Evolutionary conservation across 1,140 invertebrate genomes (phyloP), one percentile per base, ranked within the genome.

Genomic region (Drosophila ficusphila): DNA sequence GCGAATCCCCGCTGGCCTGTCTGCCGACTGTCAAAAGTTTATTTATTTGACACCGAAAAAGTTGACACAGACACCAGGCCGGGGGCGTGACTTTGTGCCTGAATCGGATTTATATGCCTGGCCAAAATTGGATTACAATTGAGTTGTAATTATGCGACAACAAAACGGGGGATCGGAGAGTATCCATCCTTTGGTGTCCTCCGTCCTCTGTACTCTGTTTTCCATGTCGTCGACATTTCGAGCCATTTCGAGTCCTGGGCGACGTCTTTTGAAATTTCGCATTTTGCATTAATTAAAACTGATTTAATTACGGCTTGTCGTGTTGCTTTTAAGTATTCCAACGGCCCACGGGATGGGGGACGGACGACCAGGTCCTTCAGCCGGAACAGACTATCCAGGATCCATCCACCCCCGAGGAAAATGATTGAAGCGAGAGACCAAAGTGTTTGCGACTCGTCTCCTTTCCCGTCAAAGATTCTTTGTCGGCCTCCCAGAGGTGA

Each of bases 251-350:
- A 21, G 65, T 49, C 25, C 46, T 53, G 33, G 33, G 48, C 33
- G 46, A 72, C 56, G 77, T 86, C 81, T 86, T 86, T 88, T 81
- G 82, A 88, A 86, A 86, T 58, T 85, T 60, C 73, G 60, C 76
- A 82, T 86, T 86, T 86, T 86, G 82, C 82, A 86, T 86, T 86
- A 86, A 86, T 86, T 86, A 86, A 86, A 86, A 86, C 72, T 88
- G 82, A 86, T 86, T 86, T 86, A 86, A 86, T 86, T 86, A 78
- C 65, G 71, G 82, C 64, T 49, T 51, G 82, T 85, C 82, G 68
- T 81, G 68, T 86, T 72, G 82, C 76, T 79, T 79, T 83, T 79
- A 75, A 83, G 78, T 68, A 67, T 75, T 74, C 47, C 58, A 11
- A 18, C 25, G 21, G 16, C 25, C n/a, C 14, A n/a, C n/a, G 21